These are phyloP conservation scores for Papilio polytes DNA, from an alignment of 1,140 invertebrate species.

Conservation along the genomic window DNA sequence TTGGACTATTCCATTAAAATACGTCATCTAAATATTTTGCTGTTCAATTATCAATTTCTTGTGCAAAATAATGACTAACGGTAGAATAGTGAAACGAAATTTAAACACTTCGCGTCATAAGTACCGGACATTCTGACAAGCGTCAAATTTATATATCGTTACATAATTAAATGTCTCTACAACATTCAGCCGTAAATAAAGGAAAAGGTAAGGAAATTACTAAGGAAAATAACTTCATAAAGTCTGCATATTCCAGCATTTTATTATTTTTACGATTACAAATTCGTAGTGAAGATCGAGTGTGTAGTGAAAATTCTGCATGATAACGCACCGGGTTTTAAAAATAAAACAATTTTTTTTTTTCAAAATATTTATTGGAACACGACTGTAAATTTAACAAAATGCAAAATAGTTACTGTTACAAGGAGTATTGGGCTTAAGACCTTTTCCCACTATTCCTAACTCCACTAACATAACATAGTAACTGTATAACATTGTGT, in stretches of 20 bases:
- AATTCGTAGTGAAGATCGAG: too few species aligned
- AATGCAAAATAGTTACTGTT: constrained; percentile 81
- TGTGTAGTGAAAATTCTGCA: background rate
- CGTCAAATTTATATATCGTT: too few species aligned
- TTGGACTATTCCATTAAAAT: background rate
- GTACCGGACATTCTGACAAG: too few species aligned
- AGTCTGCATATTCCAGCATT: too few species aligned
- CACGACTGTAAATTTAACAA: constrained; percentile 82
- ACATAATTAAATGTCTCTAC: too few species aligned
- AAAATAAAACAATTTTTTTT: constrained; percentile 45
- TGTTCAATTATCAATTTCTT: background rate
- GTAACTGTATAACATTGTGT: background rate
- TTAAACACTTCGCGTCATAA: too few species aligned
- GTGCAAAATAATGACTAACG: background rate
- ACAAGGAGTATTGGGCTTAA: constrained; percentile 60
- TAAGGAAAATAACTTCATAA: too few species aligned
- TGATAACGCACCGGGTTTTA: background rate
- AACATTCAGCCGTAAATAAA: too few species aligned
- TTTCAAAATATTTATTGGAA: constrained; percentile 79
- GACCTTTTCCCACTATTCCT: constrained; percentile 46
- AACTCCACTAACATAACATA: constrained; percentile 36
- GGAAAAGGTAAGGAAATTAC: too few species aligned
- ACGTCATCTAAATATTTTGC: background rate
- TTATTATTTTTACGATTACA: too few species aligned
- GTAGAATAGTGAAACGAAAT: too few species aligned